Evolutionary conservation across 2,888 invertebrate genomes (phyloP), one percentile per base, ranked within the genome.

Genomic region (Penaeus monodon): DNA sequence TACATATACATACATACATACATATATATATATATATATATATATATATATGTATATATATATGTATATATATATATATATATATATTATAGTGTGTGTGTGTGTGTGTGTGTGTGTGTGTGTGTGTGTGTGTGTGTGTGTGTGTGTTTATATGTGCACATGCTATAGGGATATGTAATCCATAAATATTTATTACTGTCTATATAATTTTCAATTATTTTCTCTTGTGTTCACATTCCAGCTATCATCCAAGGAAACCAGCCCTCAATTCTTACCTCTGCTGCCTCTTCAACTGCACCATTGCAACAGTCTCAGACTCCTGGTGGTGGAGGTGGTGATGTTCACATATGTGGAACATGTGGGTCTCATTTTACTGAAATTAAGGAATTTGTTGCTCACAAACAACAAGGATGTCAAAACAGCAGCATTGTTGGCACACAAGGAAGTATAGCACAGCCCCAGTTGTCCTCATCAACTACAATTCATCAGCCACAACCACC

Each of bases 271-370:
- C n/a, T 76, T 24, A 24, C 74, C 22, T 64, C 65, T 63, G 76
- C 70, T n/a, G 27, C 82, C 33, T 29, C 63, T 38, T 70, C 81
- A 68, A 49, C 81, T 44, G 24, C 82, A 33, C 33, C 33, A 12
- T 57, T 73, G n/a, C 70, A 66, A 12, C 20, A 38, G 63, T 64
- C 27, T 29, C 76, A 66, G 24, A 77, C 76, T 38, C n/a, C 77
- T 44, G 77, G 24, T 38, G 73, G 73, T n/a, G 49, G 84, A 14
- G 78, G 81, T 12, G 81, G 81, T 24, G 70, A 73, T 76, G 84
- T 76, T 22, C 88, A 88, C 76, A 88, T 88, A 24, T 88, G 88
- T 68, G 88, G 88, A 14, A 24, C 88, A 0, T 88, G 88, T 81
- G 73, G 74, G 4, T 14, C 80, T 14, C 84, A 84, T n/a, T 88